Conservation (phyloP, 2,888 invertebrate species). For the Tachina lurida region DNA sequence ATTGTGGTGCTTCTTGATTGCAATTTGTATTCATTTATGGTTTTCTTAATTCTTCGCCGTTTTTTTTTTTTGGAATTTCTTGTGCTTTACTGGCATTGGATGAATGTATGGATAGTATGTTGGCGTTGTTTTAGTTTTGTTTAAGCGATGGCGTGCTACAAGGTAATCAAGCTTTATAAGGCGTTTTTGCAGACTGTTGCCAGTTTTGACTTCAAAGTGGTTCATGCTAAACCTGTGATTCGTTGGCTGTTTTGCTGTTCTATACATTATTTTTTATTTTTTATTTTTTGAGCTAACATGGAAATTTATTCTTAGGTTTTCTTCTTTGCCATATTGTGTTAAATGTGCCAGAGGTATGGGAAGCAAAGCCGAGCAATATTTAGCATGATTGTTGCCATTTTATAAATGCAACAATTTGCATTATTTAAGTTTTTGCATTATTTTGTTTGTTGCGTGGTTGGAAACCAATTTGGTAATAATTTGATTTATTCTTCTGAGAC, state of each 20-base stretch:
- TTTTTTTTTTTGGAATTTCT: conserved; percentile 71
- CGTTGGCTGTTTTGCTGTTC: conserved; percentile 46
- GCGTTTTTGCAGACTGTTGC: conserved; percentile 72
- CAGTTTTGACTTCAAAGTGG: conserved; percentile 59
- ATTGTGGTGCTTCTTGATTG: conserved; percentile 58
- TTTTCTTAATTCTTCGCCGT: not conserved
- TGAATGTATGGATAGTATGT: conserved; percentile 6
- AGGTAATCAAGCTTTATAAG: conserved; percentile 74
- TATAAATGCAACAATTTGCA: conserved; percentile 67
- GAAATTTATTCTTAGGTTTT: conserved; percentile 63
- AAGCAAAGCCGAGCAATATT: conserved; percentile 36
- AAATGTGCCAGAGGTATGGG: conserved; percentile 57
- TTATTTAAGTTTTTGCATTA: conserved; percentile 47
- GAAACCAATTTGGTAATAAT: conserved; percentile 43
- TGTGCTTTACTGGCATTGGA: conserved; percentile 73
- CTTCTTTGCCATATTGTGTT: conserved; percentile 64
- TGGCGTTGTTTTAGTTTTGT: conserved; percentile 44
- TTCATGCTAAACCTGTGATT: conserved; percentile 64
- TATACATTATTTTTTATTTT: conserved; percentile 39
- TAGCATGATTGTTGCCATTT: conserved; percentile 63
- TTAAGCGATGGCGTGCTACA: conserved; percentile 69
- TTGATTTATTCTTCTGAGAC: conserved; percentile 7
- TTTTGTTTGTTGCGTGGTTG: not conserved
- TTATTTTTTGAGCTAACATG: conserved; percentile 72
- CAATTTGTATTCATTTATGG: conserved; percentile 47